Conservation (phyloP, 2,888 invertebrate genomes). For the Ptilodon capucinus region DNA sequence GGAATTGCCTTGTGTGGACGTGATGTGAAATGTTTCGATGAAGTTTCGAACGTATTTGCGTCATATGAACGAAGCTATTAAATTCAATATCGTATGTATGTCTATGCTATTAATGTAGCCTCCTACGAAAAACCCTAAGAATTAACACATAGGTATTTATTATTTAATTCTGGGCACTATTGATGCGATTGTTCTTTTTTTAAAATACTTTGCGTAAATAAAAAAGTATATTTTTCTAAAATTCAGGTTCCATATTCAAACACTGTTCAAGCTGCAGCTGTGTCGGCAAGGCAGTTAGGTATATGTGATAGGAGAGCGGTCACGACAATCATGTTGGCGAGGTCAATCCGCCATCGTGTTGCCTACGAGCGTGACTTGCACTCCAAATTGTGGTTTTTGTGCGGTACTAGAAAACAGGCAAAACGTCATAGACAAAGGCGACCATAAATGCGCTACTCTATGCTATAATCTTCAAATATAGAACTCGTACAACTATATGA, state of each 20-base stretch:
- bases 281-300: not conserved
- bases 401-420: not conserved
- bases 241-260: no score
- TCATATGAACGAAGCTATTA: not conserved
- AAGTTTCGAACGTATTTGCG: not conserved
- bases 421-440: not conserved
- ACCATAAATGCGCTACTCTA: not conserved
- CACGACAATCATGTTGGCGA: slow-evolving; percentile 38
- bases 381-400: slow-evolving; percentile 8
- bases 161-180: no score
- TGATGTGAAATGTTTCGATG: slow-evolving; percentile 47
- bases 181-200: no score
- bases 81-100: not conserved
- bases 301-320: slow-evolving; percentile 39
- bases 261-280: not conserved
- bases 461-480: no score
- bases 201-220: no score
- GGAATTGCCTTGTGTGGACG: slow-evolving; percentile 70
- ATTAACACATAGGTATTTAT: no score
- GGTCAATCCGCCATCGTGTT: slow-evolving; percentile 29
- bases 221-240: no score
- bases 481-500: not conserved
- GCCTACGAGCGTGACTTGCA: slow-evolving; percentile 31
- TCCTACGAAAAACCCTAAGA: no score
- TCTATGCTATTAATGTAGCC: no score